phyloP scores from a whole-genome alignment of 2,113 vertebrate species.

The Lagopus muta region DNA sequence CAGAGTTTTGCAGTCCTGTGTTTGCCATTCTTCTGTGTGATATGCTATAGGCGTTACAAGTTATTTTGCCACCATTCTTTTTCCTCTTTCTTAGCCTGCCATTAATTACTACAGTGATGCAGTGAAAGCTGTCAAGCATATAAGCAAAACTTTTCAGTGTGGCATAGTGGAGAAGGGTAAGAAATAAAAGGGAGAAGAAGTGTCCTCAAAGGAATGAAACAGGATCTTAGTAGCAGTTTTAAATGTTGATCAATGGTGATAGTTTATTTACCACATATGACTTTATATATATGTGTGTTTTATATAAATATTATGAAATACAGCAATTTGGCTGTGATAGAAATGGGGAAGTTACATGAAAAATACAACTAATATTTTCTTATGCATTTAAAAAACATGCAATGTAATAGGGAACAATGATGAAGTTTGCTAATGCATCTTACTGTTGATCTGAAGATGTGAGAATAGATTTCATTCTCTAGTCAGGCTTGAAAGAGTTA shows the following conservation, averaged over 20 bases:
- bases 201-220: background rate
- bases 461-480: background rate
- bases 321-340: background rate
- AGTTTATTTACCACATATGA: background rate
- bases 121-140: background rate
- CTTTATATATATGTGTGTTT: background rate
- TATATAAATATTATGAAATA: background rate
- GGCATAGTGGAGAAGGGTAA: background rate
- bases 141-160: background rate
- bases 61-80: background rate
- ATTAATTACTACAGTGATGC: background rate
- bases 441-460: background rate
- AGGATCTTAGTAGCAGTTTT: background rate
- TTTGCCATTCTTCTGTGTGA: background rate
- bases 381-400: background rate
- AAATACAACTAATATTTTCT: background rate
- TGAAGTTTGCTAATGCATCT: background rate
- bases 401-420: background rate
- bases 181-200: background rate
- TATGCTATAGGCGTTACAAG: background rate
- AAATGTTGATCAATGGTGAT: background rate
- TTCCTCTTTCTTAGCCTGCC: background rate
- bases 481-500: background rate
- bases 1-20: background rate
- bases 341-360: background rate